Base-by-base conservation (phyloP, 64 coral and sea anemone genomes). In the Actinia equina region DNA sequence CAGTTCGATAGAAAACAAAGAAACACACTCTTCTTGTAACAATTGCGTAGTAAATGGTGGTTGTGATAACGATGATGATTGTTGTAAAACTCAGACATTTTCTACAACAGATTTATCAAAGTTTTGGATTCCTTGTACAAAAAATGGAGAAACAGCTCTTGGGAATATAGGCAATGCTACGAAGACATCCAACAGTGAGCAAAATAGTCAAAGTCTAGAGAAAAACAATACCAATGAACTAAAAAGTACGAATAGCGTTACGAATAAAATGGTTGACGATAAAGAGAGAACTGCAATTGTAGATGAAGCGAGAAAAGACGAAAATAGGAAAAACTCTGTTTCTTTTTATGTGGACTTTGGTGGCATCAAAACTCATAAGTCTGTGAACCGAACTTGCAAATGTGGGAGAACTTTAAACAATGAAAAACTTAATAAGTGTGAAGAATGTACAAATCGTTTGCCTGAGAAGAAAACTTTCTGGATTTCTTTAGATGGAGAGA, bases 41-140 rank as follows among this genome's bases (percentile, higher is more conserved):
- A 9, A 74, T 5, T 30, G 25, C 25, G 2, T 74, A 13, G 10
- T 27, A 12, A 74, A 74, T 15, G 69, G 6, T 2, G 13, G 25
- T 41, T 26, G 25, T 74, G 69, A 41, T 4, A 20, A 65, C 3
- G 12, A 19, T n/a, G 17, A 65, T 41, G n/a, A 74, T 74, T 74
- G n/a, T 71, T 71, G 10, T 52, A 71, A 87, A 74, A 92, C 90
- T 7, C 77, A 41, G 16, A 92, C 90, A 10, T 92, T 92, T 71
- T 67, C 85, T 44, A 82, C 77, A 51, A 10, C 41, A 44, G 6
- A 77, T 14, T 58, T 69, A 18, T 11, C 76, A n/a, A 20, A 51
- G 41, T 92, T 92, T 92, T 92, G 90, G 90, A 92, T 92, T 87
- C 90, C 90, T n/a, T 70, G 16, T 59, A 76, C 74, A 80, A 69